Conservation (phyloP, 1,140 invertebrate genomes). For the Stenopsyche tienmushanensis region DNA sequence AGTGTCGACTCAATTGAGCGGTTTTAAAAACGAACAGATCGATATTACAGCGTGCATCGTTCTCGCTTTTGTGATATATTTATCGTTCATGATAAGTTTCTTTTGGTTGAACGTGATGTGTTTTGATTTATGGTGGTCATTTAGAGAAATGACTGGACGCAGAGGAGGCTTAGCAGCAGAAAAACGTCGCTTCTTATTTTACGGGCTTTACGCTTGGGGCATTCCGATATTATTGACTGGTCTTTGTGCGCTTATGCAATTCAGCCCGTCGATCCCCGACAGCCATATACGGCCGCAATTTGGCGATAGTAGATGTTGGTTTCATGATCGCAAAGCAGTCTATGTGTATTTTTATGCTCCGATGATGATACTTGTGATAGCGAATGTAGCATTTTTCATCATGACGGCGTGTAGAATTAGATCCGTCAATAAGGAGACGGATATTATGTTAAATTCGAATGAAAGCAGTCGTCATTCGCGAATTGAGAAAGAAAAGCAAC, state of each 20-base stretch:
- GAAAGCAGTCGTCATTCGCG: too few relatives aligned
- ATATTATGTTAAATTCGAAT: too few relatives aligned
- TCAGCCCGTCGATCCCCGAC: constrained; percentile 47
- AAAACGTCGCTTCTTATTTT: constrained; percentile 62
- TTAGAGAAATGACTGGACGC: constrained; percentile 61
- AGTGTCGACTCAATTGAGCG: too few relatives aligned
- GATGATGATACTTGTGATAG: constrained; percentile 67
- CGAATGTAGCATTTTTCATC: constrained; percentile 71
- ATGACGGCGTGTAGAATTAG: constrained; percentile 73
- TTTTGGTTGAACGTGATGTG: constrained; percentile 79
- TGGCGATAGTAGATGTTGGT: constrained; percentile 59
- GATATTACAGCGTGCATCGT: too few relatives aligned
- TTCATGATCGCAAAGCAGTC: constrained; percentile 56
- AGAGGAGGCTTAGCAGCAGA: constrained; percentile 51
- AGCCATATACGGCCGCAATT: constrained; percentile 57
- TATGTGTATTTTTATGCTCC: constrained; percentile 76
- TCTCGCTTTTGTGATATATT: constrained; percentile 69
- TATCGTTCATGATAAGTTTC: constrained; percentile 72
- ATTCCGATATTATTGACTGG: constrained; percentile 54
- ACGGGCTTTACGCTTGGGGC: constrained; percentile 74
- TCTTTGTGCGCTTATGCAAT: constrained; percentile 55
- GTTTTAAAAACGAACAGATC: too few relatives aligned
- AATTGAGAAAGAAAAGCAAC: constrained; percentile 48
- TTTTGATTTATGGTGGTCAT: constrained; percentile 74
- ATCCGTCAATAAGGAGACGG: too few relatives aligned